Conservation (phyloP, 2,888 invertebrate genomes). For the Chymomyza caudatula region DNA sequence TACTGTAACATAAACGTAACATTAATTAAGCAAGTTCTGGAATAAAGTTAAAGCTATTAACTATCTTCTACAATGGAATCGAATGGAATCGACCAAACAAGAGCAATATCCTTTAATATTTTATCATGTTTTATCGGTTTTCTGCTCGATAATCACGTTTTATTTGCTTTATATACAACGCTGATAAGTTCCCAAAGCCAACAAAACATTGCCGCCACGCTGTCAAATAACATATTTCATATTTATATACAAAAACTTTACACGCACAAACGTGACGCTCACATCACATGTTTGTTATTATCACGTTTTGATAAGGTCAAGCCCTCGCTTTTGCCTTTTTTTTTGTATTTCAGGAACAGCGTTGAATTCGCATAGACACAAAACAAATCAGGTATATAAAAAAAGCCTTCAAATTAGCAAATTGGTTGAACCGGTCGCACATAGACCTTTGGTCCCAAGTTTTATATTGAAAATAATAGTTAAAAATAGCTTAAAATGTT, state of each 20-base stretch:
- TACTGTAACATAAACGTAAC: no score
- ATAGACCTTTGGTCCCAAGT: no score
- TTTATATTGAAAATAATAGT: neutral
- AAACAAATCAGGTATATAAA: neutral
- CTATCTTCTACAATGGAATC: no score
- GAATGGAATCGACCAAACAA: no score
- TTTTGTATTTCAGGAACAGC: neutral
- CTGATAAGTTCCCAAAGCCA: neutral
- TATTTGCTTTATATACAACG: no score
- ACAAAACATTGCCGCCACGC: no score
- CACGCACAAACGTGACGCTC: slow-evolving; percentile 31
- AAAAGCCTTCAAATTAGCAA: neutral
- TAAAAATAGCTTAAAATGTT: neutral
- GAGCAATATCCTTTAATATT: no score
- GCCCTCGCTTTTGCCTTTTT: neutral
- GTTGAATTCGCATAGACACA: neutral
- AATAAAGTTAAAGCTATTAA: no score
- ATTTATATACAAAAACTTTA: neutral
- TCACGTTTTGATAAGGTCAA: slow-evolving; percentile 44
- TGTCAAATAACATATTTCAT: no score
- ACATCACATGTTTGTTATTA: slow-evolving; percentile 34
- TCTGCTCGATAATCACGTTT: no score
- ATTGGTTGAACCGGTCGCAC: neutral
- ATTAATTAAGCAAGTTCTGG: no score
- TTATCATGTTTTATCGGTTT: no score